A percentile compares a stretch with the other conserved stretches of the same genome.
Conservation (phyloP, 1,140 invertebrate species). For the Melipona quadrifasciata region DNA sequence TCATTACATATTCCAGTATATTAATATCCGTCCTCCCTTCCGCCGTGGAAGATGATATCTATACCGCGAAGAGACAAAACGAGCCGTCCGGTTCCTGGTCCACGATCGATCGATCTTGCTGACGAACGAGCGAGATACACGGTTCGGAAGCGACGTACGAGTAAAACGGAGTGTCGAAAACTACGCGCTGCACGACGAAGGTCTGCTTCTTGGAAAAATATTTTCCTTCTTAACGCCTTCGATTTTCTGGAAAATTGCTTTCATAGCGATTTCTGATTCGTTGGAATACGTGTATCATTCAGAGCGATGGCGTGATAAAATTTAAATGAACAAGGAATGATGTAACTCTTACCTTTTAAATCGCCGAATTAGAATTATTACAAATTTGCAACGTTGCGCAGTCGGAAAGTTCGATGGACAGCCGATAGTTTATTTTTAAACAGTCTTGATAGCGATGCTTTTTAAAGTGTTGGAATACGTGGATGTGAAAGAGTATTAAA, state of each 20-base stretch:
- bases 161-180: conserved; percentile 22
- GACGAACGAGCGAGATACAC: conserved; percentile 48
- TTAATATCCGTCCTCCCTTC: conserved; percentile 47
- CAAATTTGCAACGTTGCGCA: no score
- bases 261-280: neutral
- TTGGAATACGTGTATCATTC: neutral
- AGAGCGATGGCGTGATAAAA: no score
- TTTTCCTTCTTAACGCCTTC: neutral
- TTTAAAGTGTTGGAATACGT: no score
- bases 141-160: conserved; percentile 31
- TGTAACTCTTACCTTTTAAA: no score
- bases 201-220: conserved; percentile 14
- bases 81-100: conserved; percentile 42
- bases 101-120: conserved; percentile 59
- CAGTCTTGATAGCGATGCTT: no score
- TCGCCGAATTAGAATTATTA: no score
- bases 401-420: no score
- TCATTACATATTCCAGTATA: conserved; percentile 60
- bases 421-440: no score
- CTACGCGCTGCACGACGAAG: neutral
- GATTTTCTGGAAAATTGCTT: neutral
- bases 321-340: no score
- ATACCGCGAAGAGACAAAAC: conserved; percentile 58
- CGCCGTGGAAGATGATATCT: conserved; percentile 54
- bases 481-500: no score